Conservation (phyloP, 2,113 vertebrate species). For the Pithys albifrons region DNA sequence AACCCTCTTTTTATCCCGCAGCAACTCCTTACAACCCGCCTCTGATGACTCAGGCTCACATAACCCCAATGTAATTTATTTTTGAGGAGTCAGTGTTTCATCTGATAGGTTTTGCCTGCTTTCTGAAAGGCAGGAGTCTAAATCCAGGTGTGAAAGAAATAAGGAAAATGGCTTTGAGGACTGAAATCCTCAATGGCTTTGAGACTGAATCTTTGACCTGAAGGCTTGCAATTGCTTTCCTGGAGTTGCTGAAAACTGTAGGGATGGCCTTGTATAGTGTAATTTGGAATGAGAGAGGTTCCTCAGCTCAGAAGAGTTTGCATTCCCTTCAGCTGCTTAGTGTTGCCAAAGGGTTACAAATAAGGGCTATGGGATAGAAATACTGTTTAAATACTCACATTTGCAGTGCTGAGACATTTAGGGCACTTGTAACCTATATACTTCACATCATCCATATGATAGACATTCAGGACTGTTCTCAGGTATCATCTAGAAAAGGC, state of each 20-base stretch:
- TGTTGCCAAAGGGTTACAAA: background rate
- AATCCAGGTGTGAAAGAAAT: conserved; percentile 1
- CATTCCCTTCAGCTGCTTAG: background rate
- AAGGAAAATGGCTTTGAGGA: background rate
- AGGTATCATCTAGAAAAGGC: background rate
- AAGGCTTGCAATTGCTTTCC: background rate
- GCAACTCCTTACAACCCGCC: background rate
- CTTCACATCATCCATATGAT: background rate
- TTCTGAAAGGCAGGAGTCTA: background rate
- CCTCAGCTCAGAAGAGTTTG: background rate
- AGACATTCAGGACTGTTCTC: background rate
- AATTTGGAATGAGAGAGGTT: background rate
- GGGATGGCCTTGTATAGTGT: background rate
- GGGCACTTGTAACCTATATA: background rate
- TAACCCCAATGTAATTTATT: background rate
- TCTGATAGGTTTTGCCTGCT: background rate
- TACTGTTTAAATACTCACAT: background rate
- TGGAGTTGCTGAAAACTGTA: background rate
- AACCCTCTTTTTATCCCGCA: background rate
- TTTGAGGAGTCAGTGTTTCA: background rate
- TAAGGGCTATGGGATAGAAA: background rate
- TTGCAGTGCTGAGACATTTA: background rate
- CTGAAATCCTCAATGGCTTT: background rate
- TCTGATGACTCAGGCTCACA: background rate
- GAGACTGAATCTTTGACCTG: background rate